These are phyloP conservation scores for Drosophila biarmipes DNA, from an alignment of 1,140 invertebrate species.

Conservation along the genomic window DNA sequence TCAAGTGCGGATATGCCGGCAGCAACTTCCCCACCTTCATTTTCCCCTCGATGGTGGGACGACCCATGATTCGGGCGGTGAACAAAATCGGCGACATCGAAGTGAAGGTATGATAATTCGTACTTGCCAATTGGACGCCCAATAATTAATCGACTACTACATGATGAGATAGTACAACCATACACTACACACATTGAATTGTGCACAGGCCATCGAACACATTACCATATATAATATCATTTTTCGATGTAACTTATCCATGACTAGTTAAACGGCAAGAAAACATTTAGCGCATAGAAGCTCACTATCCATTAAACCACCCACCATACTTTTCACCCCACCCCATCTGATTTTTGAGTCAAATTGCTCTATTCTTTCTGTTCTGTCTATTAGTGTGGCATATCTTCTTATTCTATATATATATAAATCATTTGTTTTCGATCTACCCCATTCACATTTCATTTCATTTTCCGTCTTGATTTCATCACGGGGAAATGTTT, in stretches of 20 bases:
- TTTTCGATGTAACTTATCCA: constrained; percentile 42
- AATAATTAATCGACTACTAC: constrained; percentile 19
- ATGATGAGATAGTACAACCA: constrained; percentile 31
- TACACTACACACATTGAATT: constrained; percentile 42
- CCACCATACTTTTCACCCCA: constrained; percentile 4
- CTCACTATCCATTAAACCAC: constrained; percentile 24
- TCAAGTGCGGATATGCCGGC: constrained; percentile 99
- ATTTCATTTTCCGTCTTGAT: constrained; percentile 32
- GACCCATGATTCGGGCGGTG: constrained; percentile 98
- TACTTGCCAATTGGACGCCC: constrained; percentile 63
- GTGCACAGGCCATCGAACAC: constrained; percentile 42
- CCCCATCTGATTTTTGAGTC: constrained; percentile 28
- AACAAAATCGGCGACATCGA: constrained; percentile 99
- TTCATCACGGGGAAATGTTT: constrained; percentile 13
- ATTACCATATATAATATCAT: constrained; percentile 25
- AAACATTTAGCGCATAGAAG: constrained; percentile 37
- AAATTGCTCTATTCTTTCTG: constrained; percentile 21
- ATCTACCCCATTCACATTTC: constrained; percentile 15
- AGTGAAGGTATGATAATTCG: constrained; percentile 93
- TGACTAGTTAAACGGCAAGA: constrained; percentile 51
- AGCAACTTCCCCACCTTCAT: constrained; percentile 99
- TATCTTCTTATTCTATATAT: constrained; percentile 26
- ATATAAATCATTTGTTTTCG: constrained; percentile 24
- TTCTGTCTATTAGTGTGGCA: constrained; percentile 48
- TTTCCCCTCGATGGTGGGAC: constrained; percentile 99